These are phyloP conservation scores for Antennarius striatus DNA, from an alignment of 2,113 vertebrate genomes.

Conservation along the genomic window DNA sequence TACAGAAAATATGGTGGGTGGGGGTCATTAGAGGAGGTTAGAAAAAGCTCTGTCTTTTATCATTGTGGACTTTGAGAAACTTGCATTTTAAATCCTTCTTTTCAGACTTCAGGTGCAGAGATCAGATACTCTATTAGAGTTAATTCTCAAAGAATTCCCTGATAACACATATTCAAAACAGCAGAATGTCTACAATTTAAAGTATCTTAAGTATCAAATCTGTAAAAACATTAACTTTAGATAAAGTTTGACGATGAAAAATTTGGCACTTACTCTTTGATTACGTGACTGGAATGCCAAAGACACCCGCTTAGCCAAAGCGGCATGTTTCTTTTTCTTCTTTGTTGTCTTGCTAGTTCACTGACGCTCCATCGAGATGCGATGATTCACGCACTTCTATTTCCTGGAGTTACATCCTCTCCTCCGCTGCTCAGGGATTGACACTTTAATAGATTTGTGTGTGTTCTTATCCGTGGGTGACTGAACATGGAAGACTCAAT, in stretches of 20 bases:
- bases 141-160: too few species aligned
- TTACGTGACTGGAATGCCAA: slow-evolving; percentile 37
- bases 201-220: too few species aligned
- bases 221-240: too few species aligned
- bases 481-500: not conserved
- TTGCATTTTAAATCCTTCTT: too few species aligned
- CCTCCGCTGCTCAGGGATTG: not conserved
- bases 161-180: too few species aligned
- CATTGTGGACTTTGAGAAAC: too few species aligned
- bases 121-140: too few species aligned
- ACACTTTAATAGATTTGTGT: slow-evolving; percentile 11
- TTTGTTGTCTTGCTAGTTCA: slow-evolving; percentile 2
- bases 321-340: slow-evolving; percentile 21
- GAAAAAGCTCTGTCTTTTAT: not conserved
- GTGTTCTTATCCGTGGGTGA: not conserved
- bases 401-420: not conserved
- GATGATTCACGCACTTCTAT: slow-evolving; percentile 8
- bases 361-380: slow-evolving; percentile 1
- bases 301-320: slow-evolving; percentile 29
- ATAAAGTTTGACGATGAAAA: slow-evolving; percentile 11
- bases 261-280: slow-evolving; percentile 64
- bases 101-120: too few species aligned
- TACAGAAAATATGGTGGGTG: too few species aligned
- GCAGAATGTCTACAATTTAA: too few species aligned
- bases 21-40: not conserved